Evolutionary conservation across 2,113 vertebrate genomes (phyloP).

Genomic region (Atherinomorus stipes): DNA sequence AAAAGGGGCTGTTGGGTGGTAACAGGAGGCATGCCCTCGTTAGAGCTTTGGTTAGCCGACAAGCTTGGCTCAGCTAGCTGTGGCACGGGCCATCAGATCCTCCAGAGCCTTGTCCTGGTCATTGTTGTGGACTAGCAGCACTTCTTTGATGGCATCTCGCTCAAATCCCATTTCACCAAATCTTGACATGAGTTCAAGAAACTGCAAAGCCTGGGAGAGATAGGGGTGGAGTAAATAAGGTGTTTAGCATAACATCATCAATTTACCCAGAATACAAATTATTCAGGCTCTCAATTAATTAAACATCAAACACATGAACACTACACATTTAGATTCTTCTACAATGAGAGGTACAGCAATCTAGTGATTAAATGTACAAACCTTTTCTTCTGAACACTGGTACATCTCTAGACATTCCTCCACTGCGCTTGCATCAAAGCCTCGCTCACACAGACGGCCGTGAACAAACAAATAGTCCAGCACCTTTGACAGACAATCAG

Average conservation of each 20-base stretch:
- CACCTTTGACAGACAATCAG: constrained; percentile 79
- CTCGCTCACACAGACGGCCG: constrained; percentile 94
- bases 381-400: constrained; percentile 97
- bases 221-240: background rate
- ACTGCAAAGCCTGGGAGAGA: constrained; percentile 88
- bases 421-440: constrained; percentile 93
- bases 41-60: constrained; percentile 31
- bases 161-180: constrained; percentile 99
- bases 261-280: background rate
- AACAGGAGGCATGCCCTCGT: constrained; percentile 47
- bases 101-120: constrained; percentile 96
- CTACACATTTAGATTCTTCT: background rate
- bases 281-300: background rate
- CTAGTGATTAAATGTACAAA: constrained; percentile 65
- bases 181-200: constrained; percentile 96
- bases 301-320: background rate
- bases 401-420: constrained; percentile 97
- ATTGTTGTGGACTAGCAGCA: constrained; percentile 93
- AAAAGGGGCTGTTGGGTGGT: constrained; percentile 53
- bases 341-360: background rate
- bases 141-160: constrained; percentile 94
- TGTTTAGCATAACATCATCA: background rate
- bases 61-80: constrained; percentile 89
- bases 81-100: constrained; percentile 94
- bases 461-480: constrained; percentile 95